Base-by-base conservation (phyloP, 2,888 invertebrate species). In the Peribatodes rhomboidaria region DNA sequence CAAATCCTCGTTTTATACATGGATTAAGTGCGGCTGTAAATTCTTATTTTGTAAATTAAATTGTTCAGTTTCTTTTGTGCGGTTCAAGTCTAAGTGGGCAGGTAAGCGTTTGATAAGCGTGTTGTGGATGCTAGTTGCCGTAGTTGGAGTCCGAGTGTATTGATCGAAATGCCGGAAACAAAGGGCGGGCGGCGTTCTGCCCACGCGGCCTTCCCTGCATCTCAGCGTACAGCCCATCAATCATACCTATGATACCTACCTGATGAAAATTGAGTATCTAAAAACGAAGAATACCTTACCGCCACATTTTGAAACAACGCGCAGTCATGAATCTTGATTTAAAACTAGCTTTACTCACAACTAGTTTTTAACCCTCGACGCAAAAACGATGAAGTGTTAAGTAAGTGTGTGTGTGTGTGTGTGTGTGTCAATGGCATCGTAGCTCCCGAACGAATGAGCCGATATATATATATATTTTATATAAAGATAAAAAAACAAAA, bases 31-130 rank as follows among this genome's bases (percentile, higher is more conserved):
- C 46, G 35, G 61, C 41, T 49, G 39, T 64, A 64, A 53, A 66
- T 66, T 68, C 61, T 59, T 33, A 65, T 63, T 61, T 58, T 13
- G 47, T 54, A 64, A 66, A 63, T 69, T 63, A 61, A 58, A 61
- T 64, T 55, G 60, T 46, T 54, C 18, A 55, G 65, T 49, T 50
- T 50, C 41, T 53, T 41, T 50, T 27, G 46, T 18, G 59, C 61
- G 33, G 60, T 49, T 37, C 44, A 44, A 18, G 33, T 55, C n/a
- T n/a, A n/a, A n/a, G n/a, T n/a, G 22, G 44, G 49, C 47, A 60
- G 35, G 56, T 62, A 50, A 58, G 22, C 1, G 44, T 18, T 39
- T 39, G 42, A 33, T 59, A 56, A 54, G 52, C 27, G 39, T 10
- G 22, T 39, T 52, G 20, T 54, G 41, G 11, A 60, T 39, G 52